These are phyloP conservation scores for Passerina amoena DNA, from an alignment of 2,113 vertebrate genomes.

Conservation along the genomic window DNA sequence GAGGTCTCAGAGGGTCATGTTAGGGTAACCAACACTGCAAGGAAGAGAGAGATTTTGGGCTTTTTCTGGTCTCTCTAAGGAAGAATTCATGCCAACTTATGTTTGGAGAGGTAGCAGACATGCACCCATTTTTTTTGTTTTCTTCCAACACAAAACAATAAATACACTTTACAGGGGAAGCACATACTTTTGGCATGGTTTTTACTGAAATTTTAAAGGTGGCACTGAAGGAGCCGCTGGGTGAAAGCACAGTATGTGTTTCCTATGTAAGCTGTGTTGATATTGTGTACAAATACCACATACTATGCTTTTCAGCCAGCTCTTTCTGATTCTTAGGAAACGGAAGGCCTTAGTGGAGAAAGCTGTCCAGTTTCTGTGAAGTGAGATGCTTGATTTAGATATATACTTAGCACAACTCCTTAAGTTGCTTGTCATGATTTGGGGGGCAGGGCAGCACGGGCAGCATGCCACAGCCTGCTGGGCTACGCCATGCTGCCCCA, in stretches of 20 bases:
- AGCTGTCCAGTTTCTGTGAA: not conserved
- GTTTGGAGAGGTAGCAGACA: not conserved
- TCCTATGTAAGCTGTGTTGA: not conserved
- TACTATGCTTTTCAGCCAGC: not conserved
- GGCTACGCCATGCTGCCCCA: not conserved
- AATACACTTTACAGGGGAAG: not conserved
- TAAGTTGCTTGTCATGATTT: not conserved
- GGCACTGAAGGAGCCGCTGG: not conserved
- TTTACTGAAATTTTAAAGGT: not conserved
- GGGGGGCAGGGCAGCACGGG: not conserved
- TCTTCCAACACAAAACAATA: not conserved
- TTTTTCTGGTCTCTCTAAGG: not conserved
- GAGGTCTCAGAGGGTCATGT: not conserved
- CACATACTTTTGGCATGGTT: fast-evolving
- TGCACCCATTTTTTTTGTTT: not conserved
- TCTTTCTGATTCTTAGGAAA: not conserved
- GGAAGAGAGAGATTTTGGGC: not conserved
- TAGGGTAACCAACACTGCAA: not conserved
- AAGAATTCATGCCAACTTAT: not conserved
- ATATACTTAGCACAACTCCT: not conserved
- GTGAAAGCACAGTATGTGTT: not conserved
- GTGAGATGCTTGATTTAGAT: not conserved
- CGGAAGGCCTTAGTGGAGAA: not conserved
- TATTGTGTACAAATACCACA: not conserved
- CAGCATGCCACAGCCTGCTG: not conserved